Percentiles rank a stretch among this genome's conserved stretches.
Evolutionary conservation across 1,140 invertebrate species (phyloP).

Genomic region (Babylonia areolata): DNA sequence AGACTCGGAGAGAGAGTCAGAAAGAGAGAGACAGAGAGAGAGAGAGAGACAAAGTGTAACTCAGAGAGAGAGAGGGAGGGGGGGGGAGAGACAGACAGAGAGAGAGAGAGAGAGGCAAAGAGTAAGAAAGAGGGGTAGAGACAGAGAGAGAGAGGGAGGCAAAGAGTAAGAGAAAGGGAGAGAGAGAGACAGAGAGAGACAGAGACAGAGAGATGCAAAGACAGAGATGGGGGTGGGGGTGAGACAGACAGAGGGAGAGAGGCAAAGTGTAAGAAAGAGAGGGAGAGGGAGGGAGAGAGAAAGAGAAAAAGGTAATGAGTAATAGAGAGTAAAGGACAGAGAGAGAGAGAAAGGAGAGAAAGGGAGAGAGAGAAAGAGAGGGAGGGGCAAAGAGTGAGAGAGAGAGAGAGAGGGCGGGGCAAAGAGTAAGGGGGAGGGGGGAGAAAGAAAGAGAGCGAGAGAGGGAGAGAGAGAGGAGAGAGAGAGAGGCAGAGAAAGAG

Average conservation of each 20-base stretch:
- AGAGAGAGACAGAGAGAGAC: neutral
- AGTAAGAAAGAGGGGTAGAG: neutral
- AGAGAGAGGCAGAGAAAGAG: neutral
- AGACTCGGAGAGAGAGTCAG: neutral
- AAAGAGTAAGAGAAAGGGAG: neutral
- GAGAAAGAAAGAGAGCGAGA: neutral
- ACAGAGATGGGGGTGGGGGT: neutral
- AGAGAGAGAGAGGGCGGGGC: neutral
- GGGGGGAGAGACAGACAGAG: neutral
- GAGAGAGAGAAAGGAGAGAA: neutral
- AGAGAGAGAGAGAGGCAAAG: neutral
- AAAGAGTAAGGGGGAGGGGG: constrained; percentile 22
- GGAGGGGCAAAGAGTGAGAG: neutral
- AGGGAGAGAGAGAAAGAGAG: neutral
- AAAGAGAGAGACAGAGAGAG: neutral
- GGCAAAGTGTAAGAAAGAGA: neutral
- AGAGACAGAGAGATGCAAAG: neutral
- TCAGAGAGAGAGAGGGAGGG: neutral
- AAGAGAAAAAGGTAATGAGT: neutral
- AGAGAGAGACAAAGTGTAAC: neutral
- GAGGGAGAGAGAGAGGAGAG: neutral
- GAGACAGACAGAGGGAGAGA: neutral
- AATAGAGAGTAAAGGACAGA: neutral
- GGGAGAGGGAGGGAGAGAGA: neutral
- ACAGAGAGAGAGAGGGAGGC: neutral